Evolutionary conservation across 2,888 invertebrate species (phyloP).

Genomic region (Timandra comae): DNA sequence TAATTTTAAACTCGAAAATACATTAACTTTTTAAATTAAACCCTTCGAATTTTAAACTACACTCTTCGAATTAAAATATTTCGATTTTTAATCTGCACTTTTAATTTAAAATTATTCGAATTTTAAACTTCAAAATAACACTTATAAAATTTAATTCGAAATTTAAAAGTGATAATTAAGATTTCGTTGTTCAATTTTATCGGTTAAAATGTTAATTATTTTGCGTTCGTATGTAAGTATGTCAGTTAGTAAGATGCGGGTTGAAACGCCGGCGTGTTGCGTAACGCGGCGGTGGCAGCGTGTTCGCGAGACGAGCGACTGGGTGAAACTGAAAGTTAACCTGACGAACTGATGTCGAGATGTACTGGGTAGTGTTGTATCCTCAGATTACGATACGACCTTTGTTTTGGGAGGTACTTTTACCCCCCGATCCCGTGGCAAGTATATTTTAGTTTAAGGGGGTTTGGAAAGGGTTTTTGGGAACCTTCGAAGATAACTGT

Average conservation of each 20-base stretch:
- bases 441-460: no score
- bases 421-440: no score
- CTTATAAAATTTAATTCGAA: slow-evolving; percentile 1
- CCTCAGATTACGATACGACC: slow-evolving; percentile 13
- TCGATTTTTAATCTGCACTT: neutral
- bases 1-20: slow-evolving; percentile 15
- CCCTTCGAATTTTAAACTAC: no score
- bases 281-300: slow-evolving; percentile 43
- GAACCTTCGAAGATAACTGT: no score
- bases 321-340: slow-evolving; percentile 69
- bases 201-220: no score
- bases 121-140: no score
- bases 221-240: slow-evolving; percentile 43
- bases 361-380: slow-evolving; percentile 8
- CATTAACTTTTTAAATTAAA: no score
- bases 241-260: slow-evolving; percentile 65
- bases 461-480: no score
- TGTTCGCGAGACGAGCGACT: slow-evolving; percentile 44
- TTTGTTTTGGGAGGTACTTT: no score
- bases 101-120: neutral
- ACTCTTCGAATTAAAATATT: neutral
- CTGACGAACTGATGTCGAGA: no score
- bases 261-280: slow-evolving; percentile 36
- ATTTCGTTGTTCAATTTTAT: slow-evolving; percentile 9
- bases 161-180: no score